Base-by-base conservation (phyloP, 1,140 invertebrate genomes). In the Delia radicum region DNA sequence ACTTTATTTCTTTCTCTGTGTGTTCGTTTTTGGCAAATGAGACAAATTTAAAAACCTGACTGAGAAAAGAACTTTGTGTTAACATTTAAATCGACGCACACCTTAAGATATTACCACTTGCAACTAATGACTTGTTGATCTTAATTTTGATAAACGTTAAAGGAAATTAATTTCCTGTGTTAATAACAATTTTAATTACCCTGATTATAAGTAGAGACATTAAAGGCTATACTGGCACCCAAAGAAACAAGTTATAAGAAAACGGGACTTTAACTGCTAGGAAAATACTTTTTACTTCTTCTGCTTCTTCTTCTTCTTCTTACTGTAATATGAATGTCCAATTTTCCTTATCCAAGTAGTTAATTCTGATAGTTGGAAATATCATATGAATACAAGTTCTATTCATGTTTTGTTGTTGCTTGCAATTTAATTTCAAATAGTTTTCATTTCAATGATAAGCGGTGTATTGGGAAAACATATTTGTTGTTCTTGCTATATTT, bases 151-250 rank as follows among this genome's bases (percentile, higher is more conserved):
- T 55, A 55, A 55, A 55, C 18, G 18, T 6, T 2, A 37, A 55
- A 55, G 48, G 48, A 55, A 55, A 55, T 55, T 55, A 55, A 55
- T 55, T 55, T 55, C 48, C 48, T 55, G 48, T 55, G n/a, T 55
- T 55, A 18, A 55, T 18, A 10, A 10, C 18, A 24, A 55, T 24
- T 21, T 42, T 42, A 42, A 42, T 42, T 42, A 42, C 37, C 37
- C 37, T 42, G 37, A 42, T 42, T 10, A 13, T 3, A 10, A 42
- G n/a, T 15, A 10, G 37, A 15, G 37, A 42, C 37, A 15, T 42
- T 15, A 42, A 42, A 0, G 3, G 12, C 12, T 15, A 42, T n/a
- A n/a, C n/a, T 37, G 33, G 33, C 33, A 37, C 8, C 1, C 8
- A 37, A 37, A 37, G 8, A 37, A 37, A 37, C 33, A 37, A 10